Evolutionary conservation across 2,797 vertebrate species (phyloP).

Genomic region (Tauraco hartlaubi): DNA sequence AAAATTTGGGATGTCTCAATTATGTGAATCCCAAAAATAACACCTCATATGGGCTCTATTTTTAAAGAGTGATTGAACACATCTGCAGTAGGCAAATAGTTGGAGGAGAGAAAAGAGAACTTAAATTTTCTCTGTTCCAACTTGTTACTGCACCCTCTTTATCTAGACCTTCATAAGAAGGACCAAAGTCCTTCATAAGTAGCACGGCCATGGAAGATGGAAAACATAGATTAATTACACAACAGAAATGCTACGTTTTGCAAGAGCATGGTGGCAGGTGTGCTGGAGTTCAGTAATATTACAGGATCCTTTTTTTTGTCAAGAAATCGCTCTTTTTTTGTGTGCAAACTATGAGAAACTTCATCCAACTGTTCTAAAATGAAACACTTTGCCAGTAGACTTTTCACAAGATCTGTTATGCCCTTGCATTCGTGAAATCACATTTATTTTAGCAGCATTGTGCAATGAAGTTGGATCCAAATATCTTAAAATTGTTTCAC

Average conservation of each 20-base stretch:
- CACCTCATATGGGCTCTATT: not conserved
- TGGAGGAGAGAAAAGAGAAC: not conserved
- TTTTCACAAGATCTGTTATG: not conserved
- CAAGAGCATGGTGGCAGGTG: not conserved
- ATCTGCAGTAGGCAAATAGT: not conserved
- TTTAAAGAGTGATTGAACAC: not conserved
- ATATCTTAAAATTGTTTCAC: not conserved
- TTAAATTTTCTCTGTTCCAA: not conserved
- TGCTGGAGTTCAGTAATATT: not conserved
- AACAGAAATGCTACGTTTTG: not conserved
- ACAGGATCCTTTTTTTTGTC: not conserved
- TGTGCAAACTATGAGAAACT: not conserved
- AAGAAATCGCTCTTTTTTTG: not conserved
- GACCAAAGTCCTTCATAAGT: not conserved
- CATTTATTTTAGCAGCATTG: not conserved
- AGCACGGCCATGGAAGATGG: not conserved
- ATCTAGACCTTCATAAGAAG: not conserved
- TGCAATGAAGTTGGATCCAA: not conserved
- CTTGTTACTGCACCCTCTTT: not conserved
- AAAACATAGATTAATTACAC: not conserved
- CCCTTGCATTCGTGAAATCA: not conserved
- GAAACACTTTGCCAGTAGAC: not conserved
- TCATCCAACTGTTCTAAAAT: not conserved
- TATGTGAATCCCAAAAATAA: not conserved
- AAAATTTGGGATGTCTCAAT: not conserved